These are phyloP conservation scores for Chloroclysta siterata DNA, from an alignment of 2,888 invertebrate species.

Conservation along the genomic window DNA sequence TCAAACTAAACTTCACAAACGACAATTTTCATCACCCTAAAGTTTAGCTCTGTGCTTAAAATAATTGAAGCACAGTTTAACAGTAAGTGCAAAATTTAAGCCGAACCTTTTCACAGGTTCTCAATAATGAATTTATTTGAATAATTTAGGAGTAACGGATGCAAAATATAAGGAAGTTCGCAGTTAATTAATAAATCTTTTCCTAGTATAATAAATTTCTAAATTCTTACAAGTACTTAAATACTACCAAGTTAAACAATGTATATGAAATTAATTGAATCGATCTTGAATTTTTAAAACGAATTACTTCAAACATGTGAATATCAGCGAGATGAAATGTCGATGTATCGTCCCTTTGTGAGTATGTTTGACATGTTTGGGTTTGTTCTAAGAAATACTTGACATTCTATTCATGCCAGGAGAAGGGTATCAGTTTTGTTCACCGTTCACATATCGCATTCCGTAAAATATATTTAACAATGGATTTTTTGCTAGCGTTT, in stretches of 20 bases:
- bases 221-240: background rate
- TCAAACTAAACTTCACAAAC: background rate
- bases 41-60: slow-evolving; percentile 18
- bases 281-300: background rate
- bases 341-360: slow-evolving; percentile 26
- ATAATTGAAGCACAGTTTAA: slow-evolving; percentile 12
- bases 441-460: background rate
- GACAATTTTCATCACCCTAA: slow-evolving; percentile 13
- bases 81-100: slow-evolving; percentile 13
- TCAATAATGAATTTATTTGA: slow-evolving; percentile 26
- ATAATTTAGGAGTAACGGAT: slow-evolving; percentile 29
- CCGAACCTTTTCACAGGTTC: slow-evolving; percentile 17
- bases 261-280: background rate
- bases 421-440: slow-evolving; percentile 5
- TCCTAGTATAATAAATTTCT: slow-evolving; percentile 18
- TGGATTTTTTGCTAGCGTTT: too few species aligned
- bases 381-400: slow-evolving; percentile 23
- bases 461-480: background rate
- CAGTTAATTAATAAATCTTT: slow-evolving; percentile 26
- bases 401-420: slow-evolving; percentile 25
- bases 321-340: slow-evolving; percentile 15
- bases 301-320: background rate
- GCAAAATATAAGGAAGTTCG: slow-evolving; percentile 23
- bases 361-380: slow-evolving; percentile 28
- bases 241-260: too few species aligned